Percentiles rank a stretch among this genome's conserved stretches.
phyloP scores from a whole-genome alignment of 35 echinoderm and acorn worm species.

The Anneissia japonica region DNA sequence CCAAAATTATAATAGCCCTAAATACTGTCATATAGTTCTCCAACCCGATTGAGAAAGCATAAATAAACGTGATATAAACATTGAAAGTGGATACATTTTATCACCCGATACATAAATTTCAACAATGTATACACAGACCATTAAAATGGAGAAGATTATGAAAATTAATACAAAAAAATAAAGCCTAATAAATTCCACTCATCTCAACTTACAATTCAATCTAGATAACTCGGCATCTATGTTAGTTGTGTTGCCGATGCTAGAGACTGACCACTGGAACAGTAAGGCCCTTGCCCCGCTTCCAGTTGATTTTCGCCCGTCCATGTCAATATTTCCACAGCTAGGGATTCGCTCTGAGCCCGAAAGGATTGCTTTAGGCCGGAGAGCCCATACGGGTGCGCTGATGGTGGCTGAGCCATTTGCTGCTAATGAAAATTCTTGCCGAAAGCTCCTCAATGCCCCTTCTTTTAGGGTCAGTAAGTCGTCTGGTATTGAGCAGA shows the following conservation, averaged over 20 bases:
- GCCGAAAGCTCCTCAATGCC: conserved; percentile 54
- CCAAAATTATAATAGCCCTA: too few relatives aligned
- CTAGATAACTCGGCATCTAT: conserved; percentile 26
- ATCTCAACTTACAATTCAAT: conserved; percentile 67
- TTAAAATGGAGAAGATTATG: too few relatives aligned
- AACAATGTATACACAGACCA: too few relatives aligned
- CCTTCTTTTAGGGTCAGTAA: conserved; percentile 36
- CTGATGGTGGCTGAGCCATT: conserved; percentile 21
- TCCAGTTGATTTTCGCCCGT: conserved; percentile 70
- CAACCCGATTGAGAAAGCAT: too few relatives aligned
- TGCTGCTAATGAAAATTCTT: conserved; percentile 43
- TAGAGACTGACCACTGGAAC: conserved; percentile 60
- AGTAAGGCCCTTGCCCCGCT: conserved; percentile 61
- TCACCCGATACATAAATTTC: too few relatives aligned
- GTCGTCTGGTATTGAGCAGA: conserved; percentile 24
- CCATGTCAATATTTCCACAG: conserved; percentile 65
- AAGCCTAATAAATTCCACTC: too few relatives aligned
- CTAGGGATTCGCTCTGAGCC: conserved; percentile 72
- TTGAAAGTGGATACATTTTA: too few relatives aligned
- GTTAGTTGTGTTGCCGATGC: conserved; percentile 29
- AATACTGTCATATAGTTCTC: too few relatives aligned
- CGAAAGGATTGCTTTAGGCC: conserved; percentile 50
- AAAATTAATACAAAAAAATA: too few relatives aligned
- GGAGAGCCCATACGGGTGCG: conserved; percentile 40
- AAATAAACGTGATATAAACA: too few relatives aligned